A percentile compares a stretch with the other conserved stretches of the same genome.
phyloP scores from a whole-genome alignment of 2,888 invertebrate genomes.

The Serripes groenlandicus region DNA sequence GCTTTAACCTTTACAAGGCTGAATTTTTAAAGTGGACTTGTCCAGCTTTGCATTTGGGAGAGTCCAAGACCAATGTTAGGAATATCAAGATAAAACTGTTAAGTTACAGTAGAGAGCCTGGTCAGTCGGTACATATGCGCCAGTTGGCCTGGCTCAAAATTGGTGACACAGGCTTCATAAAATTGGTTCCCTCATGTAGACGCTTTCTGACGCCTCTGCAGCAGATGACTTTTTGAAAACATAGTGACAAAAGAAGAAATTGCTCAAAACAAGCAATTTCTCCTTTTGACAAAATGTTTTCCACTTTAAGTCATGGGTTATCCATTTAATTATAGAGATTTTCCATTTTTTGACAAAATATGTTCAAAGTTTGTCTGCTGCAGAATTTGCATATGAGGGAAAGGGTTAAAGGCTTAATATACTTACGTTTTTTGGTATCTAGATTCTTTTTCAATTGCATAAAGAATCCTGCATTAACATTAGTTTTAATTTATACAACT shows the following conservation, averaged over 20 bases:
- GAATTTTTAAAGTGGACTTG: background rate
- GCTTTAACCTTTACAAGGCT: background rate
- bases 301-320: background rate
- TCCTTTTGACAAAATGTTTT: background rate
- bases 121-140: too few species aligned
- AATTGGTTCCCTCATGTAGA: too few species aligned
- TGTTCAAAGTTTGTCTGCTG: background rate
- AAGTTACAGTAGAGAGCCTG: too few species aligned
- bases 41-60: background rate
- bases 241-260: background rate
- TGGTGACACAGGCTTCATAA: background rate
- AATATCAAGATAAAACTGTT: too few species aligned
- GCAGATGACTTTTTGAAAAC: background rate
- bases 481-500: too few species aligned
- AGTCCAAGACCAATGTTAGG: background rate
- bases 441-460: too few species aligned
- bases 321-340: background rate
- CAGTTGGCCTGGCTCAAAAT: background rate
- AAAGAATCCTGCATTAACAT: too few species aligned
- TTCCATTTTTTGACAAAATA: background rate
- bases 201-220: background rate
- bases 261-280: background rate
- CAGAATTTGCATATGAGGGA: background rate
- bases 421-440: background rate
- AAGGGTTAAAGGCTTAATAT: background rate